These are phyloP conservation scores for Lithophane leautieri DNA, from an alignment of 2,888 invertebrate species.

Conservation along the genomic window DNA sequence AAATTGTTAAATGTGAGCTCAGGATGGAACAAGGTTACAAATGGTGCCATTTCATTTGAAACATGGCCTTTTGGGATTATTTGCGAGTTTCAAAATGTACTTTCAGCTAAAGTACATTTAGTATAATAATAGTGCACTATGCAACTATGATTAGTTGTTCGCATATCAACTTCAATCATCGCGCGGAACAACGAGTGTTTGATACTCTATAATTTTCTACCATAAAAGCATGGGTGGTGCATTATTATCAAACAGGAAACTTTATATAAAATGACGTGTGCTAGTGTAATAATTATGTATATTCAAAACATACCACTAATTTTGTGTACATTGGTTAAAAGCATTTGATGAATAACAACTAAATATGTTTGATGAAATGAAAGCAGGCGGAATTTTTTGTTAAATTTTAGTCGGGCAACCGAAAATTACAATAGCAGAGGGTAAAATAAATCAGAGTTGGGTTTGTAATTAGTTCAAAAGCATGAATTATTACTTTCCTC, in stretches of 20 bases:
- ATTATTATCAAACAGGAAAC: slow-evolving; percentile 7
- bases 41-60: slow-evolving; percentile 46
- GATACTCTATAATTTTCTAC: slow-evolving; percentile 46
- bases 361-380: neutral
- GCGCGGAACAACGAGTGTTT: slow-evolving; percentile 40
- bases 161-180: slow-evolving; percentile 24
- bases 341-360: neutral
- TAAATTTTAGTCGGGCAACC: neutral
- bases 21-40: slow-evolving; percentile 28
- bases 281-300: neutral
- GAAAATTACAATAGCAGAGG: neutral
- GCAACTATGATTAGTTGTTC: slow-evolving; percentile 18
- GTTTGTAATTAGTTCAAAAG: slow-evolving; percentile 32
- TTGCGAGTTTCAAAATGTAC: slow-evolving; percentile 4
- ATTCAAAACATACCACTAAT: neutral
- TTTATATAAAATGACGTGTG: neutral
- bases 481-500: slow-evolving; percentile 30
- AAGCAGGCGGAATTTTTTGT: neutral
- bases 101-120: slow-evolving; percentile 4
- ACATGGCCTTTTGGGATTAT: slow-evolving; percentile 25
- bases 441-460: slow-evolving; percentile 17
- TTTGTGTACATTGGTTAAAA: neutral
- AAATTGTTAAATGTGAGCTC: slow-evolving; percentile 57
- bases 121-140: slow-evolving; percentile 19
- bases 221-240: slow-evolving; percentile 15